Conservation (phyloP, 2,888 invertebrate genomes). For the Xestoiulus laeticollis region DNA sequence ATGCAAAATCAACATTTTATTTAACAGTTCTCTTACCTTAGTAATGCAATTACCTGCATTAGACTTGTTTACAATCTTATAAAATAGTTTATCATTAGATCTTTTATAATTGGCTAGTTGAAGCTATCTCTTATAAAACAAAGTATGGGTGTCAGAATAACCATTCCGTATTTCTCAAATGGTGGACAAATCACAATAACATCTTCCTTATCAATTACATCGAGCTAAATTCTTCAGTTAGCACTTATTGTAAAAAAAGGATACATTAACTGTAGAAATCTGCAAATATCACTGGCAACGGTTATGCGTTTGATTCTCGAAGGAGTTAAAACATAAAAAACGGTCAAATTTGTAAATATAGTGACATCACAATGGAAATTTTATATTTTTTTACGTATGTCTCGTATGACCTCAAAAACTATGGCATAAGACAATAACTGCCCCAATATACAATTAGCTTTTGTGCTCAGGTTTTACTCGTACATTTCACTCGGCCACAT, state of each 20-base stretch:
- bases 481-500: too few species aligned
- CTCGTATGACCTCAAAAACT: too few species aligned
- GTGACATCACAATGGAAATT: neutral
- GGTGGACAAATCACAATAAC: neutral
- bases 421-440: too few species aligned
- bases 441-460: too few species aligned
- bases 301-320: neutral
- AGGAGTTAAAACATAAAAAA: neutral
- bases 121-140: slow-evolving; percentile 23
- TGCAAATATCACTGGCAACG: neutral
- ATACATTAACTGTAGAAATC: neutral
- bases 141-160: neutral
- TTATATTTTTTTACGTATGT: too few species aligned
- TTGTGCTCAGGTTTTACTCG: too few species aligned
- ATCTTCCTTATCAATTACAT: neutral
- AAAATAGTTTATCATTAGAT: slow-evolving; percentile 11
- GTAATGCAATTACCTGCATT: slow-evolving; percentile 40
- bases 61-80: neutral
- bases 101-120: slow-evolving; percentile 16
- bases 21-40: neutral
- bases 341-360: neutral
- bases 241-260: neutral
- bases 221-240: neutral
- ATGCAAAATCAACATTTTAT: slow-evolving; percentile 30
- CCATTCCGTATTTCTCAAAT: neutral